Evolutionary conservation across 2,888 invertebrate species (phyloP).

Genomic region (Galerucella pusilla): DNA sequence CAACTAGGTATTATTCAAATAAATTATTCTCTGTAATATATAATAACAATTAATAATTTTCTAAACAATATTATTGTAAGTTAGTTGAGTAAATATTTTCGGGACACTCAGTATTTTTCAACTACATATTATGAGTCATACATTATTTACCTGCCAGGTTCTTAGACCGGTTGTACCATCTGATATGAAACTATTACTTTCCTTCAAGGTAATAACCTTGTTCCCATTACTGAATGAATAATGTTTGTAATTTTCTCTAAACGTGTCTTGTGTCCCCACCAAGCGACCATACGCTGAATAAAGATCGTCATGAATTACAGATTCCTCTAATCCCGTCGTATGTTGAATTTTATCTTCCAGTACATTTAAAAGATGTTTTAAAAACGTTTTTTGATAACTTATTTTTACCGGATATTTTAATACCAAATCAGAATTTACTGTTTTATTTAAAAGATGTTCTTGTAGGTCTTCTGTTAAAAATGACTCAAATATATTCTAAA

Average conservation of each 20-base stretch:
- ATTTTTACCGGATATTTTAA: constrained; percentile 72
- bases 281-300: constrained; percentile 71
- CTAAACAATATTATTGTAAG: too few species aligned
- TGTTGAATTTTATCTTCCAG: constrained; percentile 65
- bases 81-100: background rate
- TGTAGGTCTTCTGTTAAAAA: constrained; percentile 66
- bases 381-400: constrained; percentile 73
- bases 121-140: constrained; percentile 8
- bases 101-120: background rate
- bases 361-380: constrained; percentile 72
- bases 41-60: too few species aligned
- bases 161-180: constrained; percentile 84
- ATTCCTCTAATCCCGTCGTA: constrained; percentile 45
- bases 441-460: constrained; percentile 69
- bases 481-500: constrained; percentile 40
- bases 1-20: too few species aligned
- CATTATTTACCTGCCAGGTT: constrained; percentile 76
- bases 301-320: constrained; percentile 75
- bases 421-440: constrained; percentile 69
- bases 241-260: constrained; percentile 71
- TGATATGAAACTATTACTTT: constrained; percentile 78
- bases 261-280: constrained; percentile 65
- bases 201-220: constrained; percentile 71
- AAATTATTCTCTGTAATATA: too few species aligned
- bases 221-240: constrained; percentile 66